phyloP scores from a whole-genome alignment of 2,113 vertebrate genomes.

The Anthoscopus minutus region DNA sequence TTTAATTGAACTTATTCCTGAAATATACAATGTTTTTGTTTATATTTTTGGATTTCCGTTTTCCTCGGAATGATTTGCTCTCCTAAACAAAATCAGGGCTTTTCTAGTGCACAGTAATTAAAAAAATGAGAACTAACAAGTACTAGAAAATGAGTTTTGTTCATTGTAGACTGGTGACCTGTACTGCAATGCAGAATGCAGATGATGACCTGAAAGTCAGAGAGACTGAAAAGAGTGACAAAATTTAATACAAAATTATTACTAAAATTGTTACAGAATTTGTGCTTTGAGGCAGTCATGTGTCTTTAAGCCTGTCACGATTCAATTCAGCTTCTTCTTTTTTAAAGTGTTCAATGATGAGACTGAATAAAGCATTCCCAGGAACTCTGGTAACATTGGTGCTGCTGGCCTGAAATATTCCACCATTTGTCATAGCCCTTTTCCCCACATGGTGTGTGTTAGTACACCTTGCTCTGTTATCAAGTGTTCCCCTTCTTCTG shows the following conservation, averaged over 20 bases:
- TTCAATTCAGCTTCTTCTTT: background rate
- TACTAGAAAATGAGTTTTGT: background rate
- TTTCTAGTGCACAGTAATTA: background rate
- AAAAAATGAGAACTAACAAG: background rate
- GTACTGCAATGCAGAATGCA: background rate
- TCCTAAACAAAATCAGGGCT: background rate
- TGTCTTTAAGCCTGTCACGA: background rate
- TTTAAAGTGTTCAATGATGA: background rate
- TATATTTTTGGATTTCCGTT: background rate
- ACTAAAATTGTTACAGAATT: background rate
- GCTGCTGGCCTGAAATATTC: background rate
- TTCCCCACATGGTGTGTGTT: background rate
- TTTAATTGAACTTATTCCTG: background rate
- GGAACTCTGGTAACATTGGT: background rate
- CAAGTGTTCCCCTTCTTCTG: background rate
- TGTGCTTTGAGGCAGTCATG: background rate
- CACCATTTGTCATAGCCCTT: background rate
- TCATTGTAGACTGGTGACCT: background rate
- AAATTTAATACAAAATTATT: background rate
- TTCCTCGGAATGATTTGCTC: background rate
- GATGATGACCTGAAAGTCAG: background rate
- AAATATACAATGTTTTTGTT: background rate
- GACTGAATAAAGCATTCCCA: background rate
- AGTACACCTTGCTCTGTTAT: background rate
- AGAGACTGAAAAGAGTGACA: background rate